phyloP scores from a whole-genome alignment of 2,113 vertebrate species.

The Alectura lathami region DNA sequence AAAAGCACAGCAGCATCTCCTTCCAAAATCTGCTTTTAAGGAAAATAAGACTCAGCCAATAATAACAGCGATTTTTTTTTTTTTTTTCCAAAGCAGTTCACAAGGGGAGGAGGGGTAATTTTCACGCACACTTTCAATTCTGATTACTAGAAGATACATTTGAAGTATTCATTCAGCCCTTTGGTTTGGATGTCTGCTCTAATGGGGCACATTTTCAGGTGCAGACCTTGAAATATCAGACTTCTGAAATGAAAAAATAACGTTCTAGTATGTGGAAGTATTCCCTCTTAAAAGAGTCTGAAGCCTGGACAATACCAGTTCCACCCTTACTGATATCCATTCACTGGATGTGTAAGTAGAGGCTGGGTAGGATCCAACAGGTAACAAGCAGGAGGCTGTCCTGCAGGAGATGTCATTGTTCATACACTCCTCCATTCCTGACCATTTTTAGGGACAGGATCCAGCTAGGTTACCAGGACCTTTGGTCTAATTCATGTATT shows the following conservation, averaged over 20 bases:
- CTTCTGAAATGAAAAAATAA: background rate
- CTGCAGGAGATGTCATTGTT: background rate
- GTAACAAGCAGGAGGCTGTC: background rate
- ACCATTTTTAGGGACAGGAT: background rate
- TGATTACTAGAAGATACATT: background rate
- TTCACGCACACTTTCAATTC: background rate
- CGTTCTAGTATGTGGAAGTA: background rate
- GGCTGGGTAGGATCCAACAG: background rate
- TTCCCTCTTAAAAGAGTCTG: background rate
- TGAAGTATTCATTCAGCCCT: background rate
- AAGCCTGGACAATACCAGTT: background rate
- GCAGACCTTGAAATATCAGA: background rate
- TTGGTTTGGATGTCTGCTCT: background rate
- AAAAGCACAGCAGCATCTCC: background rate
- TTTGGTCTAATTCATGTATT: background rate
- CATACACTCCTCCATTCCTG: background rate
- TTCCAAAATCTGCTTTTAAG: constrained; percentile 26
- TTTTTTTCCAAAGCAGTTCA: background rate
- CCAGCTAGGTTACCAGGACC: background rate
- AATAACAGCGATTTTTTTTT: background rate
- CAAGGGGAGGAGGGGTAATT: background rate
- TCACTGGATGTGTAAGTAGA: background rate
- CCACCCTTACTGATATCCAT: background rate
- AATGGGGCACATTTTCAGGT: background rate
- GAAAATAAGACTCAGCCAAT: background rate